Percentiles rank a stretch among this genome's conserved stretches.
phyloP scores from a whole-genome alignment of 2,888 invertebrate species.

The Orgyia antiqua region DNA sequence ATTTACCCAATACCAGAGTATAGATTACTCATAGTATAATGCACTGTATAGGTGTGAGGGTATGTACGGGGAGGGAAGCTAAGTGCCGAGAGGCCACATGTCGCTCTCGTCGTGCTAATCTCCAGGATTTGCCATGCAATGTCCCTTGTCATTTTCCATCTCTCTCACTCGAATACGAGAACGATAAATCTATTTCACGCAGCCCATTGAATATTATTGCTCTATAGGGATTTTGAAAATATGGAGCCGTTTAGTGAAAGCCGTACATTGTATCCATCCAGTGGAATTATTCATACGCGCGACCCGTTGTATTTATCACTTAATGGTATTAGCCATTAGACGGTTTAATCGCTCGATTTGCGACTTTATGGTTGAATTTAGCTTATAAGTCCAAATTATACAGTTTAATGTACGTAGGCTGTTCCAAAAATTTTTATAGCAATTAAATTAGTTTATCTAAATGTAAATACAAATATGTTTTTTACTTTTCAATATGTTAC shows the following conservation, averaged over 20 bases:
- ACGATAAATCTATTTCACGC: constrained; percentile 58
- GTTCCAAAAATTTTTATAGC: not conserved
- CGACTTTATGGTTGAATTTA: constrained; percentile 54
- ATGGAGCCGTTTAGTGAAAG: constrained; percentile 77
- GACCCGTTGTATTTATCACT: constrained; percentile 74
- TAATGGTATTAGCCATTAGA: constrained; percentile 76
- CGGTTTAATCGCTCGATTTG: constrained; percentile 72
- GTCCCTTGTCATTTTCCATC: constrained; percentile 55
- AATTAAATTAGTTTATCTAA: not conserved
- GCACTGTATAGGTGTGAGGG: constrained; percentile 37
- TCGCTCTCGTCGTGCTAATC: constrained; percentile 76
- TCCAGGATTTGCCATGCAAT: constrained; percentile 73
- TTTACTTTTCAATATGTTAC: too few relatives aligned
- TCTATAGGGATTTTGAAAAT: constrained; percentile 78
- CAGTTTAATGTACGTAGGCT: not conserved
- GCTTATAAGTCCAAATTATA: constrained; percentile 10
- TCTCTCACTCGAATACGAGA: constrained; percentile 35
- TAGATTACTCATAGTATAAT: too few relatives aligned
- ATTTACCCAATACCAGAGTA: too few relatives aligned
- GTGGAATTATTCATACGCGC: constrained; percentile 73
- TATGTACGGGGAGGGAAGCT: constrained; percentile 48
- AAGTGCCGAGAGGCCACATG: constrained; percentile 76
- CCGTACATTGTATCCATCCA: constrained; percentile 75
- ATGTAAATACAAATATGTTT: too few relatives aligned
- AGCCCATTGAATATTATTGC: constrained; percentile 77